Evolutionary conservation across 2,113 vertebrate species (phyloP).

Genomic region (Sceloporus tristichus): DNA sequence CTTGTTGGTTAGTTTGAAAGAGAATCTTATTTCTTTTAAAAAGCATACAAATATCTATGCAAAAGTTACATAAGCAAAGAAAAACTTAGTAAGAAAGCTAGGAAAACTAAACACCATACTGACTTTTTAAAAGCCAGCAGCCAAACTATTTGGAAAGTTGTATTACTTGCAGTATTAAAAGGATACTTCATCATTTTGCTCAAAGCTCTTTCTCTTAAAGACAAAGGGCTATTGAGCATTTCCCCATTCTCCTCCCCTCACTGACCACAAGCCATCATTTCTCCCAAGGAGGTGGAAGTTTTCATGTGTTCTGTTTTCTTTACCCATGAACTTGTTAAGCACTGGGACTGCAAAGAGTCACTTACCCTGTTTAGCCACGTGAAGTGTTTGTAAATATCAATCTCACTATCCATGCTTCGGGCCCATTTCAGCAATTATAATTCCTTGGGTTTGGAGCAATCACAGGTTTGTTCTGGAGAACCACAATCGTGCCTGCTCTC

Average conservation of each 20-base stretch:
- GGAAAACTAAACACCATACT: not conserved
- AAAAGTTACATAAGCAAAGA: conserved; percentile 19
- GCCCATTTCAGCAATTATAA: conserved; percentile 88
- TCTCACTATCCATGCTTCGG: conserved; percentile 94
- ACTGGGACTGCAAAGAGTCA: conserved; percentile 58
- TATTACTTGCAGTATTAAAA: conserved; percentile 1
- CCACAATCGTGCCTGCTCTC: conserved; percentile 31
- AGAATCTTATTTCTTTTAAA: not conserved
- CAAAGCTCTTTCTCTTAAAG: conserved; percentile 64
- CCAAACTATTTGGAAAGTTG: not conserved
- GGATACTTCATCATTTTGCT: conserved; percentile 52
- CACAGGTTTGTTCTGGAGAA: conserved; percentile 69
- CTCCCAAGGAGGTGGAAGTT: not conserved
- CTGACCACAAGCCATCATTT: conserved; percentile 46
- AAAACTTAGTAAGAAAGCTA: not conserved
- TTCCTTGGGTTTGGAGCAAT: conserved; percentile 71
- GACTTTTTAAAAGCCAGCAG: not conserved
- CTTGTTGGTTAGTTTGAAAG: not conserved
- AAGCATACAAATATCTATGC: conserved; percentile 20
- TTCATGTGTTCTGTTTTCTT: conserved; percentile 1
- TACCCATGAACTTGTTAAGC: not conserved
- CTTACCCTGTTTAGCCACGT: conserved; percentile 97
- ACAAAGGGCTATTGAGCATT: conserved; percentile 77
- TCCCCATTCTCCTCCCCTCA: conserved; percentile 42
- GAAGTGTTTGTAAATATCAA: conserved; percentile 98